These are phyloP conservation scores for Tetheella fluctuosa DNA, from an alignment of 2,888 invertebrate genomes.

Conservation along the genomic window DNA sequence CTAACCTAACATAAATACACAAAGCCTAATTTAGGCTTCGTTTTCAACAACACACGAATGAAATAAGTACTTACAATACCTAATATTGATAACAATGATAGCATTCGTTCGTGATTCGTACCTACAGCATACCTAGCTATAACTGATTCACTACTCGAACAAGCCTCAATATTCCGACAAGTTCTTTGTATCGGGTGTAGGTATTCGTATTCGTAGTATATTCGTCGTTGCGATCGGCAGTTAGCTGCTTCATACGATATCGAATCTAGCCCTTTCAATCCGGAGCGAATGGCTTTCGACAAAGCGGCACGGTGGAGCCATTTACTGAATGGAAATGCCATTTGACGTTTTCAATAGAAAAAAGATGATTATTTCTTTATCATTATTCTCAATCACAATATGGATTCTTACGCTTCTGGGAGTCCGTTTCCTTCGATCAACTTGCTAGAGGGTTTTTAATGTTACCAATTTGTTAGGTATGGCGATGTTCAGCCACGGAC, in stretches of 20 bases:
- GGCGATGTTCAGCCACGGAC: too few relatives aligned
- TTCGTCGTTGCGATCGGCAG: slow-evolving; percentile 53
- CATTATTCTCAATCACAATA: background rate
- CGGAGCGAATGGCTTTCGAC: slow-evolving; percentile 55
- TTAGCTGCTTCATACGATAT: slow-evolving; percentile 64
- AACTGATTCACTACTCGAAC: slow-evolving; percentile 40
- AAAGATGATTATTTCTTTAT: slow-evolving; percentile 23
- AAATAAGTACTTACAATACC: too few relatives aligned
- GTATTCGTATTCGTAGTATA: slow-evolving; percentile 48
- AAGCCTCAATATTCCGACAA: slow-evolving; percentile 54
- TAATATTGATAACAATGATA: too few relatives aligned
- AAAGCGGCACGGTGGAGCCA: slow-evolving; percentile 63
- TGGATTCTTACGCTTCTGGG: background rate
- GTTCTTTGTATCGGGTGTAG: slow-evolving; percentile 60
- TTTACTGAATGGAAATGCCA: slow-evolving; percentile 66
- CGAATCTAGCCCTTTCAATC: slow-evolving; percentile 67
- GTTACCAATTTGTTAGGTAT: background rate
- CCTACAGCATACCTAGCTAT: slow-evolving; percentile 23
- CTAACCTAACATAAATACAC: too few relatives aligned
- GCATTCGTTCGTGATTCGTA: too few relatives aligned
- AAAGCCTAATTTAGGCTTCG: background rate
- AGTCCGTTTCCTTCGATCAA: background rate
- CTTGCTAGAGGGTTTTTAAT: background rate
- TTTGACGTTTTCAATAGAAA: slow-evolving; percentile 59
- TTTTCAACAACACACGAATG: background rate